Percentiles rank a stretch among this genome's conserved stretches.
Evolutionary conservation across 1,140 invertebrate species (phyloP).

Genomic region (Diachasmimorpha longicaudata): DNA sequence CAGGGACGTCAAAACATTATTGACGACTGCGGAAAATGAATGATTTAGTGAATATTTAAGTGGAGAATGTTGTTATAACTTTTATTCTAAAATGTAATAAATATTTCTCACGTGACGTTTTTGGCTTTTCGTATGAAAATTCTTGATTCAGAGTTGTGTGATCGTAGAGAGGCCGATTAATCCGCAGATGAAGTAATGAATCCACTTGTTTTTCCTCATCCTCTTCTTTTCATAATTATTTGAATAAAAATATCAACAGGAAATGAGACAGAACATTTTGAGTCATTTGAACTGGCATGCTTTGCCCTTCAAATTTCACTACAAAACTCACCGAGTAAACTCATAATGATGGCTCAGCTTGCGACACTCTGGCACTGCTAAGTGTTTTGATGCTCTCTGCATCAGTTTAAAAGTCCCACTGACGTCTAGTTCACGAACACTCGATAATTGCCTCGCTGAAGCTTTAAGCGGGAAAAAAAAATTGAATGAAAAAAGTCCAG

Average conservation of each 20-base stretch:
- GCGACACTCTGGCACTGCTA: neutral
- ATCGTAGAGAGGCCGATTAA: conserved; percentile 66
- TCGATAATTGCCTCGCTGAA: neutral
- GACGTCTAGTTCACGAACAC: neutral
- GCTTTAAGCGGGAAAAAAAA: neutral
- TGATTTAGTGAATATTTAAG: neutral
- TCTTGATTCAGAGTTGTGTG: conserved; percentile 68
- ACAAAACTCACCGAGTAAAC: conserved; percentile 9
- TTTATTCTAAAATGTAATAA: neutral
- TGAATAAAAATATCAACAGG: neutral
- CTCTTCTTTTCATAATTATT: conserved; percentile 10
- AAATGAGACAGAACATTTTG: neutral
- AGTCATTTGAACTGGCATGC: neutral
- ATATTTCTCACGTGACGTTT: conserved; percentile 63
- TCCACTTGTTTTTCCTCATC: conserved; percentile 36
- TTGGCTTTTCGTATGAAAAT: conserved; percentile 67
- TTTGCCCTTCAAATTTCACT: neutral
- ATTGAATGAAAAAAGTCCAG: neutral
- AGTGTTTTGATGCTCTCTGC: neutral
- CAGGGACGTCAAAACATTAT: conserved; percentile 18
- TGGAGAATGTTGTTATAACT: no score
- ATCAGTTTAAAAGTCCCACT: neutral
- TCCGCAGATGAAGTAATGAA: conserved; percentile 40
- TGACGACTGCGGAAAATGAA: conserved; percentile 21
- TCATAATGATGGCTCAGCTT: neutral